These are phyloP conservation scores for Lepas anatifera DNA, from an alignment of 2,888 invertebrate species.

Conservation along the genomic window DNA sequence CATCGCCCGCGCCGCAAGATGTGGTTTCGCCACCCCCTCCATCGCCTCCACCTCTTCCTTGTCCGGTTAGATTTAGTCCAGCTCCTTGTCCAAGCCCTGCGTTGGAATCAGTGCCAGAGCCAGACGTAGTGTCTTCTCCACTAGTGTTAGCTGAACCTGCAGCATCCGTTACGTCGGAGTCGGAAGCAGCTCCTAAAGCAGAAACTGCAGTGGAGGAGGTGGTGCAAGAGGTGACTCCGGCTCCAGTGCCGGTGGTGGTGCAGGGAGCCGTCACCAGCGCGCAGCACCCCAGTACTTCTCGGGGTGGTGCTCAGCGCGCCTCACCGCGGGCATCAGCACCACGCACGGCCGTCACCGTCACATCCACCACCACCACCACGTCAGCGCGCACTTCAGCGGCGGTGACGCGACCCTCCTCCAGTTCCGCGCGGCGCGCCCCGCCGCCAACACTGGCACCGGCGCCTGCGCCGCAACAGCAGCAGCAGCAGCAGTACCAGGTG, in stretches of 20 bases:
- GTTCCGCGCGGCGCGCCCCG: not conserved
- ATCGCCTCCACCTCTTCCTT: not conserved
- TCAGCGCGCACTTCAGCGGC: not conserved
- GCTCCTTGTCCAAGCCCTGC: not conserved
- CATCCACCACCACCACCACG: not conserved
- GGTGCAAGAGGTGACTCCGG: not conserved
- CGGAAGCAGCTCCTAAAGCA: too few species aligned
- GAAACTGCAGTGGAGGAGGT: not conserved
- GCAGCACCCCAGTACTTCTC: not conserved
- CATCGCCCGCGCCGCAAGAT: not conserved
- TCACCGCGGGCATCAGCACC: not conserved
- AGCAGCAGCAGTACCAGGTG: conserved; percentile 5
- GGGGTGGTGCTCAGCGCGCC: not conserved
- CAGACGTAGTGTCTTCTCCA: too few species aligned
- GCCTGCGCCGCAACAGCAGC: not conserved
- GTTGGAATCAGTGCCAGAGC: not conserved
- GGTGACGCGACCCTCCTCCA: not conserved
- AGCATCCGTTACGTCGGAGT: too few species aligned
- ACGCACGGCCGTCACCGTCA: not conserved
- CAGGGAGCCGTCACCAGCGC: not conserved
- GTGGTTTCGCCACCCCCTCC: not conserved
- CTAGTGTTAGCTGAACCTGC: too few species aligned
- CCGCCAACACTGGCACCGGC: not conserved
- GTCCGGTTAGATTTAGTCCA: not conserved
- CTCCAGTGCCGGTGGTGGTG: not conserved